These are phyloP conservation scores for Coregonus sp. DNA, from an alignment of 2,797 vertebrate genomes.

Conservation along the genomic window DNA sequence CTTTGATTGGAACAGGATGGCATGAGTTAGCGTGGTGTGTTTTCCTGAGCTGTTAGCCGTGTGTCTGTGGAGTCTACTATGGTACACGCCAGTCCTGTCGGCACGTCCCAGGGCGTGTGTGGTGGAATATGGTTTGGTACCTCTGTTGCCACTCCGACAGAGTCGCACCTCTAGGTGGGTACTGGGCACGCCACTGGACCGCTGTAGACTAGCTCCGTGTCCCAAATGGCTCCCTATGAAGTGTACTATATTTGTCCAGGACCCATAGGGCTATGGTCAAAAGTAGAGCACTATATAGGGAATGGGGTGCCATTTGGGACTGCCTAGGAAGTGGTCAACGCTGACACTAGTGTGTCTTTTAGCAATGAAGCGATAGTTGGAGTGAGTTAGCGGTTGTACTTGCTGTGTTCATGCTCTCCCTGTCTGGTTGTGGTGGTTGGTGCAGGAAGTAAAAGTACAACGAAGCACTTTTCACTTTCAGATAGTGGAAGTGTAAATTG, in stretches of 20 bases:
- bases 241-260: too few species aligned
- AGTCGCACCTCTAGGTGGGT: slow-evolving; percentile 86
- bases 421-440: too few species aligned
- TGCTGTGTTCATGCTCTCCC: too few species aligned
- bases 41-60: background rate
- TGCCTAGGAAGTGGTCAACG: too few species aligned
- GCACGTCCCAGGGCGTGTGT: slow-evolving; percentile 69
- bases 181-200: background rate
- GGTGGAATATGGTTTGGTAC: slow-evolving; percentile 87
- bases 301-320: background rate
- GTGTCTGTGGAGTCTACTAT: slow-evolving; percentile 39
- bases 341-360: too few species aligned
- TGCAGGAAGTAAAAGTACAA: too few species aligned
- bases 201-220: too few species aligned
- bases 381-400: too few species aligned
- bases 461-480: too few species aligned
- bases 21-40: background rate
- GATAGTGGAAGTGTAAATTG: too few species aligned
- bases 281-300: background rate
- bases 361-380: too few species aligned
- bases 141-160: slow-evolving; percentile 85
- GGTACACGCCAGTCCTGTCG: slow-evolving; percentile 48
- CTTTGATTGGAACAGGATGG: background rate
- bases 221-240: background rate
- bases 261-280: too few species aligned